phyloP scores from a whole-genome alignment of 2,888 invertebrate species.

The Colletes collaris region DNA sequence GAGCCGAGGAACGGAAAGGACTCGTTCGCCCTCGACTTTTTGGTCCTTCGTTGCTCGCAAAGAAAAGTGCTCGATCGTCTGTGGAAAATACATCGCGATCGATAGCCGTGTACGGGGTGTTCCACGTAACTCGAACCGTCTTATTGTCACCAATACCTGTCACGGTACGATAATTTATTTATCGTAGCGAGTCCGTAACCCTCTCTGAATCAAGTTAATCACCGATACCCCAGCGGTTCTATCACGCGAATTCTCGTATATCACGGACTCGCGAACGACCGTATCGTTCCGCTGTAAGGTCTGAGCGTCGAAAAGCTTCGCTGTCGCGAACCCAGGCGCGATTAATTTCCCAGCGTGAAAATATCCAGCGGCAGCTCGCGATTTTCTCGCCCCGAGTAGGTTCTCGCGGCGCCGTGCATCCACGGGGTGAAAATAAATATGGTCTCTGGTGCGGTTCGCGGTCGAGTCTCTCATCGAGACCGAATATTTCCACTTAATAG shows the following conservation, averaged over 20 bases:
- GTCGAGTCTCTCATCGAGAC: slow-evolving; percentile 40
- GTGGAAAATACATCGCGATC: no score
- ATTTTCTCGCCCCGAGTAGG: neutral
- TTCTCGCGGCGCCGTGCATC: neutral
- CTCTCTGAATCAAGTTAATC: no score
- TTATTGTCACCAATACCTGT: no score
- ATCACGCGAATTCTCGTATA: neutral
- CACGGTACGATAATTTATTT: no score
- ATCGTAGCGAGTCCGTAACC: no score
- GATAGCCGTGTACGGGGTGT: no score
- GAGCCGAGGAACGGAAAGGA: neutral
- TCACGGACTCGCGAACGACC: no score
- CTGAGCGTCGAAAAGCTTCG: neutral
- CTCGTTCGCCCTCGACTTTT: no score
- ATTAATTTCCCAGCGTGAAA: slow-evolving; percentile 5
- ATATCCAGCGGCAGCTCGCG: neutral
- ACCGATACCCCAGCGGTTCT: no score
- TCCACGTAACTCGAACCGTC: no score
- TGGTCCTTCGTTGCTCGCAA: neutral
- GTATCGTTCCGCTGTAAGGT: no score
- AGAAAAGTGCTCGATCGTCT: no score
- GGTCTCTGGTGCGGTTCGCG: neutral
- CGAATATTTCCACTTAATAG: slow-evolving; percentile 75
- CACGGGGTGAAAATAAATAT: slow-evolving; percentile 20
- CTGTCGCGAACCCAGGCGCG: neutral